Evolutionary conservation across 2,888 invertebrate species (phyloP), one percentile per base, ranked within the genome.

Genomic region (Steromphala cineraria): DNA sequence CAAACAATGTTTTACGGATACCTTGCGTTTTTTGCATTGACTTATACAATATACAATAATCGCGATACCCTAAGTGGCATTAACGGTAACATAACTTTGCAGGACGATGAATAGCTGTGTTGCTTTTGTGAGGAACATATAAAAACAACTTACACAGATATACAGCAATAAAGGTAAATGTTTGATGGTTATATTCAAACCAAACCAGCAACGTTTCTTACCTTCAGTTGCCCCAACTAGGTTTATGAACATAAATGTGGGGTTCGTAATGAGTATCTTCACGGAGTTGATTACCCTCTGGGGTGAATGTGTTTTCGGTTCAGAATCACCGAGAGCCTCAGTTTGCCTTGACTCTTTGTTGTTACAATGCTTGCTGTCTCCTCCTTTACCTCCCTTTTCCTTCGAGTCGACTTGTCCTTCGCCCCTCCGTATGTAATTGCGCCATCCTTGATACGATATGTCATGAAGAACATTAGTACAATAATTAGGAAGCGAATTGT

Each of bases 201-300:
- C 53, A 40, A 13, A 10, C n/a, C n/a, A n/a, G n/a, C n/a, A n/a
- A n/a, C 17, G 28, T 28, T 5, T 36, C 21, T 1, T 96, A 90
- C 95, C 95, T 92, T 98, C 92, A 77, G 89, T 88, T 10, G 92
- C 91, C 15, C 92, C 93, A 7, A 92, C 92, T 28, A 92, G 78
- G 79, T 91, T 92, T 17, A 93, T 87, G 56, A 90, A 91, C 89
- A 92, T 91, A 82, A 92, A 93, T 10, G 92, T 91, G 10, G 92
- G 92, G 81, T 93, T 93, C 36, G 87, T 85, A 17, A 93, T 80
- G 7, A 93, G 87, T 2, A 88, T 83, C 78, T 89, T 91, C 15
- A 91, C 74, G 2, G 91, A 89, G 15, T 84, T 89, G 31, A 88
- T 75, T 24, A 92, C 88, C 78, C 91, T 88, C 55, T 83, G 82